A percentile compares a stretch with the other conserved stretches of the same genome.
Conservation (phyloP, 2,113 vertebrate genomes). For the Tachycineta bicolor region DNA sequence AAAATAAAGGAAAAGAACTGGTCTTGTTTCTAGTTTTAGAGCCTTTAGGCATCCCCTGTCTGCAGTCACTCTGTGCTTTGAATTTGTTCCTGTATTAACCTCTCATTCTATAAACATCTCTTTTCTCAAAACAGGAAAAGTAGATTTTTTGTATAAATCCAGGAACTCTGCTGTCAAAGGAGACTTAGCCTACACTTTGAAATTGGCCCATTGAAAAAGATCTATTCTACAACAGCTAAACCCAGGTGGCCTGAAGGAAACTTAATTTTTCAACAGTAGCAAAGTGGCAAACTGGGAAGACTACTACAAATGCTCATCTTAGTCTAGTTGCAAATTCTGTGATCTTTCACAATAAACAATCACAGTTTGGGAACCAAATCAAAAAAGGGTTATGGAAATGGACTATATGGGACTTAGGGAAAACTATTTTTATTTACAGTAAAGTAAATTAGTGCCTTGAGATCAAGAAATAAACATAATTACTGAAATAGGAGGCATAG, state of each 20-base stretch:
- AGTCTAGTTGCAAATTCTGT: background rate
- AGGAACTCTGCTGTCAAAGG: background rate
- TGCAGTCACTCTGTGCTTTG: background rate
- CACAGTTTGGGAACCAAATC: background rate
- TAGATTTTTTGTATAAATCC: background rate
- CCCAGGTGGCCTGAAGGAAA: background rate
- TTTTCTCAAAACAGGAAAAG: conserved; percentile 8
- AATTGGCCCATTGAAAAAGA: background rate
- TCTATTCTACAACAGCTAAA: background rate
- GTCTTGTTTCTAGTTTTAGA: background rate
- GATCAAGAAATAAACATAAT: background rate
- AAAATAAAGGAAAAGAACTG: background rate
- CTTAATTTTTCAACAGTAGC: background rate
- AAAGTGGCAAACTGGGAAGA: background rate
- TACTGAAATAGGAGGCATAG: background rate
- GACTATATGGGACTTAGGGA: background rate
- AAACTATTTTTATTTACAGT: background rate
- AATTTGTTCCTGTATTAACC: conserved; percentile 24
- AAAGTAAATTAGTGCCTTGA: background rate
- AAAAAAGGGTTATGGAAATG: background rate
- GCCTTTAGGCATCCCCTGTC: background rate
- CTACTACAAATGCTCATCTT: background rate
- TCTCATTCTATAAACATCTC: background rate
- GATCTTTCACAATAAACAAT: background rate
- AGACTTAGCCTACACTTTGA: background rate